Percentiles rank a stretch among this genome's conserved stretches.
phyloP scores from a whole-genome alignment of 2,797 vertebrate species.

The Girardinus metallicus region DNA sequence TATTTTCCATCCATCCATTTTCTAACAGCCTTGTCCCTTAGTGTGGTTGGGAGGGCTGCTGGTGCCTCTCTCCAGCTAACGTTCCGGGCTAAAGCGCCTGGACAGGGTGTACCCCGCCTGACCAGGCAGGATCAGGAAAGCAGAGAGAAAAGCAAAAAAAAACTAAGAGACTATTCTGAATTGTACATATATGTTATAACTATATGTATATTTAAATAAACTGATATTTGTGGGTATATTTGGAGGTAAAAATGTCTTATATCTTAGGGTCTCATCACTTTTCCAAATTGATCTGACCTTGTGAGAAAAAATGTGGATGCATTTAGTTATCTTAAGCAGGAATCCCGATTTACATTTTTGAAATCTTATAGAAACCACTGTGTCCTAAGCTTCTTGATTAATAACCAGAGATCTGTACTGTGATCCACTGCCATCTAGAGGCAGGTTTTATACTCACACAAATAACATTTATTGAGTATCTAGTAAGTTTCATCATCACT shows the following conservation, averaged over 20 bases:
- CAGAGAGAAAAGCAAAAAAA: not conserved
- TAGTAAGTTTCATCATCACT: not conserved
- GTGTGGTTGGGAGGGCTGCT: too few species aligned
- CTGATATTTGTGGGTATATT: not conserved
- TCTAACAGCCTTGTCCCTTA: too few species aligned
- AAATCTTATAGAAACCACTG: not conserved
- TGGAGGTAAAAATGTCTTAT: not conserved
- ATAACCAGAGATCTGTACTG: too few species aligned
- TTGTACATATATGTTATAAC: not conserved
- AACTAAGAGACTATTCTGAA: not conserved
- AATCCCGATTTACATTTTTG: not conserved
- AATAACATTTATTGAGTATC: not conserved
- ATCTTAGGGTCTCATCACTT: not conserved
- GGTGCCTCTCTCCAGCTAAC: too few species aligned
- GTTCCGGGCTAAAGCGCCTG: too few species aligned
- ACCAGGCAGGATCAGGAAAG: conserved; percentile 13
- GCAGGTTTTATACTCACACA: conserved; percentile 9
- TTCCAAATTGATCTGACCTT: not conserved
- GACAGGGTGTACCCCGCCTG: too few species aligned
- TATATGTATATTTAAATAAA: not conserved
- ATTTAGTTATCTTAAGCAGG: not conserved
- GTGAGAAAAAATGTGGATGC: conserved; percentile 14
- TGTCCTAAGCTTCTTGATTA: not conserved
- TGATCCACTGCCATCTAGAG: conserved; percentile 54
- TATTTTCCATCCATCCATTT: too few species aligned